Evolutionary conservation across 2,113 vertebrate species (phyloP).

Genomic region (Myxocyprinus asiaticus): DNA sequence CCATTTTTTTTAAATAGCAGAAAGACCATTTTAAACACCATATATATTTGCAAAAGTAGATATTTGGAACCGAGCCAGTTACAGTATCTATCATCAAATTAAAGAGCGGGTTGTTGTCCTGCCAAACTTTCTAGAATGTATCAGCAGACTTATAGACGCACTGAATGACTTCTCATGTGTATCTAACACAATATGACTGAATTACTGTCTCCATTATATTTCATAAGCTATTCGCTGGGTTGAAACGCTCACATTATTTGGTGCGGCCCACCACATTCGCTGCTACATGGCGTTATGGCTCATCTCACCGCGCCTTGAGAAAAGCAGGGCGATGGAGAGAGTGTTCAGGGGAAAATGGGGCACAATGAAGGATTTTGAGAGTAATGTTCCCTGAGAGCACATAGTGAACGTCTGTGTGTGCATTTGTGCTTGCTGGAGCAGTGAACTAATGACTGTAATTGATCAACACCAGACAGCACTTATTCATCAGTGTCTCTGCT

Average conservation of each 20-base stretch:
- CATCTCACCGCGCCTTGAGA: background rate
- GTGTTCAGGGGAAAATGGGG: constrained; percentile 64
- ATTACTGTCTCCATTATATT: background rate
- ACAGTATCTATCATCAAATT: background rate
- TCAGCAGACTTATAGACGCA: too few species aligned
- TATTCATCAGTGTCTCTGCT: constrained; percentile 43
- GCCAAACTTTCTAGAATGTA: background rate
- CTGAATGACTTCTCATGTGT: constrained; percentile 11
- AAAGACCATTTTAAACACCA: too few species aligned
- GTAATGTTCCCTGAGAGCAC: constrained; percentile 40
- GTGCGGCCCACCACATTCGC: background rate
- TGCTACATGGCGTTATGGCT: background rate
- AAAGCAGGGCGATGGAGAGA: constrained; percentile 19
- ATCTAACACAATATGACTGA: background rate
- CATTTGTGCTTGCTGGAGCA: constrained; percentile 20
- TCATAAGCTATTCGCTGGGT: too few species aligned
- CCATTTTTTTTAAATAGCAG: too few species aligned
- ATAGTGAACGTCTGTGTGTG: constrained; percentile 44
- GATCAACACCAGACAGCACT: constrained; percentile 48
- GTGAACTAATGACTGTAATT: constrained; percentile 48
- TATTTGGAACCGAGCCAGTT: too few species aligned
- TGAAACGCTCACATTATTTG: background rate
- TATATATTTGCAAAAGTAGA: too few species aligned
- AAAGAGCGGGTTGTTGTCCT: background rate
- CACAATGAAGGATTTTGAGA: constrained; percentile 65